Evolutionary conservation across 2,797 vertebrate genomes (phyloP).

Genomic region (Morus bassanus): DNA sequence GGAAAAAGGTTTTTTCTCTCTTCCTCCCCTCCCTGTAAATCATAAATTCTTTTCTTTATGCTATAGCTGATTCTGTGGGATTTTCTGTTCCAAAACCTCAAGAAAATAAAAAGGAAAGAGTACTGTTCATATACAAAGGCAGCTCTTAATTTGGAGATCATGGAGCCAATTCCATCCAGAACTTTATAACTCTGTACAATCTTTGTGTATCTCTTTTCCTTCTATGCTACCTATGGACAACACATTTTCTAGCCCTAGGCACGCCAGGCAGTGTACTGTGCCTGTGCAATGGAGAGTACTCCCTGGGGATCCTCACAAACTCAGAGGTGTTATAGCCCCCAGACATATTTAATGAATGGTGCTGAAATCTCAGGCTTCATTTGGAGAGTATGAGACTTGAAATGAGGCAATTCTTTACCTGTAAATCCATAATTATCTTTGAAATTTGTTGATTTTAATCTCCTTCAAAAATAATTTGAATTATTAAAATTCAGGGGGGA

Average conservation of each 20-base stretch:
- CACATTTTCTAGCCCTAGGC: neutral
- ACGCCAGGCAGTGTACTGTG: neutral
- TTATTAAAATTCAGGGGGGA: neutral
- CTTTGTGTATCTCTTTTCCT: neutral
- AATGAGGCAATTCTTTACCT: neutral
- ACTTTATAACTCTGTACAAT: neutral
- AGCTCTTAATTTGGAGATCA: neutral
- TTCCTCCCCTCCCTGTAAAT: rapidly evolving
- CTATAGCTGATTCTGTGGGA: neutral
- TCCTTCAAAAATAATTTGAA: neutral
- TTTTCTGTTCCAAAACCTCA: neutral
- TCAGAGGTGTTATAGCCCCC: neutral
- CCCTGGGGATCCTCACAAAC: neutral
- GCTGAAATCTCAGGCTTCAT: neutral
- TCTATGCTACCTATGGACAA: neutral
- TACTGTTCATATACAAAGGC: neutral
- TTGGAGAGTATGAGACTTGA: neutral
- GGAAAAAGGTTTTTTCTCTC: neutral
- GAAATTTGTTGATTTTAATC: neutral
- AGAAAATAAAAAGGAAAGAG: neutral
- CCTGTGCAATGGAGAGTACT: neutral
- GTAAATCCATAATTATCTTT: neutral
- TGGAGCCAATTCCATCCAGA: neutral
- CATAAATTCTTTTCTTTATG: neutral
- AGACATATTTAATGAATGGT: neutral